These are phyloP conservation scores for Ommatoiulus sabulosus DNA, from an alignment of 2,888 invertebrate genomes.

Conservation along the genomic window DNA sequence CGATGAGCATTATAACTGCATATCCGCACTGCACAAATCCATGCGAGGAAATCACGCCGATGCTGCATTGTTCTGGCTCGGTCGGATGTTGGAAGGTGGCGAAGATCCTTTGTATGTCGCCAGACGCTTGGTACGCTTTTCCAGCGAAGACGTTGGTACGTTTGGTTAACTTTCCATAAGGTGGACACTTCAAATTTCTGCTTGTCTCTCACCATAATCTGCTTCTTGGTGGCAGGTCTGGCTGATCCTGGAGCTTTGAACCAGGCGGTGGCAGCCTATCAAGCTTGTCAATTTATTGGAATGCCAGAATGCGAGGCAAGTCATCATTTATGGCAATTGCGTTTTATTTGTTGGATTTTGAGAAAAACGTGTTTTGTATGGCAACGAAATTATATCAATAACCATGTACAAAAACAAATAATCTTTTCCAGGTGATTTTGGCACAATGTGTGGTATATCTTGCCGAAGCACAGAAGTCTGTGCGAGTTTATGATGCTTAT, in stretches of 20 bases:
- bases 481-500: slow-evolving; percentile 74
- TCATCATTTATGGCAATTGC: not conserved
- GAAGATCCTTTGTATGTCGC: slow-evolving; percentile 85
- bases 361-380: too few species aligned
- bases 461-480: slow-evolving; percentile 81
- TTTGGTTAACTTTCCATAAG: not conserved
- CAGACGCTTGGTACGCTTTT: slow-evolving; percentile 78
- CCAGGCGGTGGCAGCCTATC: slow-evolving; percentile 80
- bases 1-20: slow-evolving; percentile 85
- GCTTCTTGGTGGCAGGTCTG: slow-evolving; percentile 63
- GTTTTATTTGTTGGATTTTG: not conserved
- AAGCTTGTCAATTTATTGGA: slow-evolving; percentile 83
- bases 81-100: slow-evolving; percentile 81
- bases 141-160: slow-evolving; percentile 83
- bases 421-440: slow-evolving; percentile 69
- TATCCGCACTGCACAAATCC: slow-evolving; percentile 86
- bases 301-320: slow-evolving; percentile 83
- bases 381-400: too few species aligned
- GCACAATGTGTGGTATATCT: slow-evolving; percentile 83
- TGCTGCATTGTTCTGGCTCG: slow-evolving; percentile 85
- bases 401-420: not conserved
- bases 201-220: not conserved
- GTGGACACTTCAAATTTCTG: not conserved
- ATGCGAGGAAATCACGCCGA: slow-evolving; percentile 81
- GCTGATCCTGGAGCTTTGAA: slow-evolving; percentile 74